Conservation (phyloP, 2,797 vertebrate genomes). For the Leptodactylus fallax region DNA sequence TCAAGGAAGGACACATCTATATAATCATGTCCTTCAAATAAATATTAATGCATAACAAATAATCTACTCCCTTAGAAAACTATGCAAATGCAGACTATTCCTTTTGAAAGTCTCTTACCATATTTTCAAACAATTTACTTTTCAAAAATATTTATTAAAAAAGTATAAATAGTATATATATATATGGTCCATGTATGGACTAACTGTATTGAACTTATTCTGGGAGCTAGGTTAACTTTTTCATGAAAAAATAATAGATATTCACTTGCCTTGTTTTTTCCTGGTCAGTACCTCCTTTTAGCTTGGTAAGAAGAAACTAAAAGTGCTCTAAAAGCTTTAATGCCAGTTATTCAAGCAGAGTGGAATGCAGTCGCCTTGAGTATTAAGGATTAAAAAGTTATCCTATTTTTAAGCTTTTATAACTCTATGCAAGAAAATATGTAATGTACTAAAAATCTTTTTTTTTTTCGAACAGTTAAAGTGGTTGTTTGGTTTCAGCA, state of each 20-base stretch:
- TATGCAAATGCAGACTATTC: background rate
- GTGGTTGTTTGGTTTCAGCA: background rate
- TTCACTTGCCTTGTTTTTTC: conserved; percentile 40
- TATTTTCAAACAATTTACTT: background rate
- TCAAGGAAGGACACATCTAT: no score
- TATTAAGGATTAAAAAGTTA: background rate
- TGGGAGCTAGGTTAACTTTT: conserved; percentile 38
- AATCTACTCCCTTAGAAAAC: background rate
- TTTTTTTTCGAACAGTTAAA: background rate
- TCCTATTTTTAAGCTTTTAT: background rate
- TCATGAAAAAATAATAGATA: conserved; percentile 42
- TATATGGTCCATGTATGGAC: background rate
- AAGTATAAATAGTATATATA: background rate
- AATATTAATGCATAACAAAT: no score
- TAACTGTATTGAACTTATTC: conserved; percentile 19
- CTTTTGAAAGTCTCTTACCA: background rate
- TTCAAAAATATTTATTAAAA: no score
- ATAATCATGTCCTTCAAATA: no score
- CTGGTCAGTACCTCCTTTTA: conserved; percentile 51
- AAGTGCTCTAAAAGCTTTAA: conserved; percentile 49
- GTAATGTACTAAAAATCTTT: background rate
- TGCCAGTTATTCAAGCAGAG: conserved; percentile 32
- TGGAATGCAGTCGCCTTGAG: background rate
- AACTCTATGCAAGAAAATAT: background rate
- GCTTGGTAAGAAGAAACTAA: conserved; percentile 22